phyloP scores from a whole-genome alignment of 2,113 vertebrate species.

The Sturnira hondurensis region DNA sequence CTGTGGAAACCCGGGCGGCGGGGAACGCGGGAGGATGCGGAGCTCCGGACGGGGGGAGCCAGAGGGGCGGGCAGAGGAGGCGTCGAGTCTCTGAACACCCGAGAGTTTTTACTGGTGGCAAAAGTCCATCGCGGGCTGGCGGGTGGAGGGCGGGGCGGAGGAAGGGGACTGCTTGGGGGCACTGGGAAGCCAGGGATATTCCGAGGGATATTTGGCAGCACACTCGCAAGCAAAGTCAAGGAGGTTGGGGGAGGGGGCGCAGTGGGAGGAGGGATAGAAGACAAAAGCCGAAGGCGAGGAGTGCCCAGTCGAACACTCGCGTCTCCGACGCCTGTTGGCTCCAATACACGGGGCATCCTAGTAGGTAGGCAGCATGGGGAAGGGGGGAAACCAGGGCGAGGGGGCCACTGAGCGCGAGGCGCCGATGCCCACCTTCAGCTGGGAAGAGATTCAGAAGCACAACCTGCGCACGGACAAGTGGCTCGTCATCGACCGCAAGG shows the following conservation, averaged over 20 bases:
- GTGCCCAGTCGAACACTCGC: background rate
- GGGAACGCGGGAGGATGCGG: slow-evolving; percentile 54
- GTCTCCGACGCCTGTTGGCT: background rate
- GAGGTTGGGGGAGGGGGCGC: slow-evolving; percentile 68
- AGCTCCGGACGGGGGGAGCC: slow-evolving; percentile 37
- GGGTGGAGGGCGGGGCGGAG: slow-evolving; percentile 7
- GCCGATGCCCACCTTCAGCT: slow-evolving; percentile 83
- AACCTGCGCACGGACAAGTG: slow-evolving; percentile 87
- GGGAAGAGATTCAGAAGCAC: slow-evolving; percentile 96
- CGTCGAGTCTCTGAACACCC: background rate
- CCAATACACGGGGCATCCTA: slow-evolving; percentile 38
- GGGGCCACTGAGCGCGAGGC: slow-evolving; percentile 71
- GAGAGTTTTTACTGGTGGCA: slow-evolving; percentile 33
- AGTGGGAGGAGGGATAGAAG: slow-evolving; percentile 65
- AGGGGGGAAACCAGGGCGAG: slow-evolving; percentile 83
- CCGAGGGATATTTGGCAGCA: background rate
- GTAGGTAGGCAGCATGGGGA: slow-evolving; percentile 77
- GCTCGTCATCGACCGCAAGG: slow-evolving; percentile 94
- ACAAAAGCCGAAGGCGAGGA: slow-evolving; percentile 43
- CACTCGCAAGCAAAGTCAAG: slow-evolving; percentile 15
- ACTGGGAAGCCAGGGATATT: slow-evolving; percentile 5
- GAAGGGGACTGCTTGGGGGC: slow-evolving; percentile 27
- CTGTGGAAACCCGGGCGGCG: slow-evolving; percentile 66
- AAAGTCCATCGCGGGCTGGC: slow-evolving; percentile 45
- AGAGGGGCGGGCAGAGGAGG: slow-evolving; percentile 40